phyloP scores from a whole-genome alignment of 2,888 invertebrate species.

The Tachina lurida region DNA sequence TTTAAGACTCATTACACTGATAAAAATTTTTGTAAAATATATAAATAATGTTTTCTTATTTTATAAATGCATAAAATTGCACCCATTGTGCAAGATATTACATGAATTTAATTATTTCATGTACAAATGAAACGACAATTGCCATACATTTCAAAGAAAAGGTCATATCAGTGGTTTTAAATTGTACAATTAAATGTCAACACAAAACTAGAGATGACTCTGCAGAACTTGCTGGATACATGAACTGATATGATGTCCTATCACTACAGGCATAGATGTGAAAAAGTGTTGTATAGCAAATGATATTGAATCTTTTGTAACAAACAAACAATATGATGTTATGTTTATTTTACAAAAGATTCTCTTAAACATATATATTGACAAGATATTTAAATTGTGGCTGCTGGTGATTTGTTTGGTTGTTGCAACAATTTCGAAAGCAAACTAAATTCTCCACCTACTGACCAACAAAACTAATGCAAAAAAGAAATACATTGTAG shows the following conservation, averaged over 20 bases:
- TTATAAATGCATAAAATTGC: no score
- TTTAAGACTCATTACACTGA: no score
- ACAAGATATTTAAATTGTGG: conserved; percentile 53
- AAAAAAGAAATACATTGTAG: conserved; percentile 5
- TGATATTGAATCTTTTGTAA: conserved; percentile 30
- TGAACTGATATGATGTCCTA: background rate
- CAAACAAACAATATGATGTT: conserved; percentile 15
- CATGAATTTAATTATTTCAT: background rate
- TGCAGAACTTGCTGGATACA: conserved; percentile 3
- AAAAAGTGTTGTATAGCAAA: conserved; percentile 6
- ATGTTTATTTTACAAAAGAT: conserved; percentile 9
- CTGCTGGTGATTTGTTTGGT: background rate
- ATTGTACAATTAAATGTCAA: conserved; percentile 40
- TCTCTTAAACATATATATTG: conserved; percentile 25
- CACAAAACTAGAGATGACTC: conserved; percentile 5
- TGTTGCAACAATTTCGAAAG: conserved; percentile 33
- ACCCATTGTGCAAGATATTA: conserved; percentile 4
- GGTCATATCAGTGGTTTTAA: conserved; percentile 39
- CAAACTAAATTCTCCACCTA: background rate
- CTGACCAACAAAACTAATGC: background rate
- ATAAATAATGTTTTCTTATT: no score
- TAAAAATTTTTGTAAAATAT: no score
- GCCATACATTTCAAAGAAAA: conserved; percentile 8
- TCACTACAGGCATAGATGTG: background rate
- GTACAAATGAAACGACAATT: background rate